Conservation (phyloP, 1,140 invertebrate species). For the Drosophila biarmipes region DNA sequence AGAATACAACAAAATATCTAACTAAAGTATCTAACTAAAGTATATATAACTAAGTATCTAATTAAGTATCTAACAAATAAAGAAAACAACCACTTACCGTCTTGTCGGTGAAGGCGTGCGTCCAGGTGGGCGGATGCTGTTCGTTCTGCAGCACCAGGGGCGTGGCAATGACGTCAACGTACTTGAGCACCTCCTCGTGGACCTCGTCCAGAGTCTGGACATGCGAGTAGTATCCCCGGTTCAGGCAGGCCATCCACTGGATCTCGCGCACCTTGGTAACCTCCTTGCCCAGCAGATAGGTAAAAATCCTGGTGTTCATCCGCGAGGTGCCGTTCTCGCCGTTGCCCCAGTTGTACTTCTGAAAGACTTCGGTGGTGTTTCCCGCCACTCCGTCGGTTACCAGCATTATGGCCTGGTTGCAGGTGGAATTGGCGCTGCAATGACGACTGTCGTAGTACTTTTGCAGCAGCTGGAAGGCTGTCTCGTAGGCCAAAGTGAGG, state of each 20-base stretch:
- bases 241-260: slow-evolving; percentile 97
- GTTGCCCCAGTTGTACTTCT: slow-evolving; percentile 92
- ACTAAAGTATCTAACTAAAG: too few relatives aligned
- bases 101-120: slow-evolving; percentile 93
- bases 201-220: slow-evolving; percentile 97
- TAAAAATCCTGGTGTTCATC: slow-evolving; percentile 96
- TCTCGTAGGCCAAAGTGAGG: slow-evolving; percentile 92
- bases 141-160: slow-evolving; percentile 92
- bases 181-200: slow-evolving; percentile 95
- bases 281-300: slow-evolving; percentile 98
- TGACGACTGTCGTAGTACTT: slow-evolving; percentile 86
- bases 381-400: slow-evolving; percentile 98
- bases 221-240: slow-evolving; percentile 97
- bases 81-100: slow-evolving; percentile 86
- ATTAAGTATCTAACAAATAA: too few relatives aligned
- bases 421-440: slow-evolving; percentile 87
- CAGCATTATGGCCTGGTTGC: slow-evolving; percentile 99
- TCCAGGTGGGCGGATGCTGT: slow-evolving; percentile 94
- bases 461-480: slow-evolving; percentile 93
- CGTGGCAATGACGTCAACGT: slow-evolving; percentile 94
- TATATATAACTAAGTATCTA: too few relatives aligned
- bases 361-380: slow-evolving; percentile 94
- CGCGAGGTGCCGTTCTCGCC: slow-evolving; percentile 85
- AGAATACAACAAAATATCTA: too few relatives aligned
- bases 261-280: slow-evolving; percentile 96